These are phyloP conservation scores for Melinaea menophilus DNA, from an alignment of 2,888 invertebrate species.

Conservation along the genomic window DNA sequence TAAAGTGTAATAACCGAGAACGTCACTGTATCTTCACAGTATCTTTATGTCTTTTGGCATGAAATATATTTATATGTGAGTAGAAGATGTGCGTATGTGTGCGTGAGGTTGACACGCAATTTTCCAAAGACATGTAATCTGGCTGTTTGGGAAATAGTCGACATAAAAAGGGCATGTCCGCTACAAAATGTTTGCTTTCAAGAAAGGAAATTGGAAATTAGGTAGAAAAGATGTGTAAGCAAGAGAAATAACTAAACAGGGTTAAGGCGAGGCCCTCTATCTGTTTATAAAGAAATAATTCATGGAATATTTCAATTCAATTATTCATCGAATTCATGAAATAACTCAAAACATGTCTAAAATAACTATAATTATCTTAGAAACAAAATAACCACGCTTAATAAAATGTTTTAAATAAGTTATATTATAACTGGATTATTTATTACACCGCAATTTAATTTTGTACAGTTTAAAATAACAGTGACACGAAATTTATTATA, in stretches of 20 bases:
- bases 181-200: conserved; percentile 1
- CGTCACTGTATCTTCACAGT: conserved; percentile 1
- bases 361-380: no score
- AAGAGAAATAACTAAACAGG: neutral
- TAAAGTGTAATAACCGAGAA: conserved; percentile 2
- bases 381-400: no score
- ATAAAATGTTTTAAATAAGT: no score
- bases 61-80: neutral
- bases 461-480: no score
- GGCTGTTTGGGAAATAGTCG: conserved; percentile 19
- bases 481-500: no score
- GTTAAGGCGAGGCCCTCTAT: no score
- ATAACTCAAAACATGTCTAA: no score
- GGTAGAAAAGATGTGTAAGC: neutral
- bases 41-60: conserved; percentile 1
- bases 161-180: conserved; percentile 2
- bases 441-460: no score
- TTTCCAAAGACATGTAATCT: conserved; percentile 18
- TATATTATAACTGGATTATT: no score
- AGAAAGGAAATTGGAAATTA: conserved; percentile 4
- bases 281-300: no score
- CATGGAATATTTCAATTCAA: no score
- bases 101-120: conserved; percentile 14
- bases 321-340: no score
- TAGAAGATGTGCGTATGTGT: neutral